A percentile compares a stretch with the other conserved stretches of the same genome.
Evolutionary conservation across 1,140 invertebrate genomes (phyloP).

Genomic region (Luehdorfia chinensis): DNA sequence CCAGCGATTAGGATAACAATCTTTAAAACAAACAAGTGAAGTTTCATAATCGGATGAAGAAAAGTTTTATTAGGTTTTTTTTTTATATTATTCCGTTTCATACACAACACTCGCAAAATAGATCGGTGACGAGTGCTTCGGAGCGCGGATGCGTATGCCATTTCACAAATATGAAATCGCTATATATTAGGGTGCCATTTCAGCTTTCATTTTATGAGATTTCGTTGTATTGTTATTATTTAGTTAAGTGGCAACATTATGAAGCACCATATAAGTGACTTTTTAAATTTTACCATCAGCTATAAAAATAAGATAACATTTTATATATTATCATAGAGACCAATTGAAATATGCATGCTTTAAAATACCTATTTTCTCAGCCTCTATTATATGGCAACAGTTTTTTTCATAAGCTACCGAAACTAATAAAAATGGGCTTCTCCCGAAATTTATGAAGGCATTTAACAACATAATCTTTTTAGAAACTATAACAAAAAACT

Average conservation of each 20-base stretch:
- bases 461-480: too few relatives aligned
- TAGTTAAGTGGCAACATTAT: constrained; percentile 22
- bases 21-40: constrained; percentile 21
- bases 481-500: too few relatives aligned
- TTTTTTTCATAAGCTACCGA: too few relatives aligned
- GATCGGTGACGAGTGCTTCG: constrained; percentile 63
- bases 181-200: constrained; percentile 57
- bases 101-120: constrained; percentile 68
- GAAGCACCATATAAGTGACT: constrained; percentile 1
- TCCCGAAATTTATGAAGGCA: too few relatives aligned
- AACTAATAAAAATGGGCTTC: too few relatives aligned
- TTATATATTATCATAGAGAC: too few relatives aligned
- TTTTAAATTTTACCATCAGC: not conserved
- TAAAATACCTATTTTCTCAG: too few relatives aligned
- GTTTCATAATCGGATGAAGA: constrained; percentile 24
- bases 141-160: constrained; percentile 48
- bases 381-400: too few relatives aligned
- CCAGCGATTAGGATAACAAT: too few relatives aligned
- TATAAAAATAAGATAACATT: too few relatives aligned
- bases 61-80: constrained; percentile 4
- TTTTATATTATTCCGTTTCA: constrained; percentile 69
- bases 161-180: constrained; percentile 74
- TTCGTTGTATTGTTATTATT: constrained; percentile 30
- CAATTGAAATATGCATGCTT: too few relatives aligned
- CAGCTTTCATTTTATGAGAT: constrained; percentile 50